phyloP scores from a whole-genome alignment of 2,113 vertebrate species.

The Mola mola region DNA sequence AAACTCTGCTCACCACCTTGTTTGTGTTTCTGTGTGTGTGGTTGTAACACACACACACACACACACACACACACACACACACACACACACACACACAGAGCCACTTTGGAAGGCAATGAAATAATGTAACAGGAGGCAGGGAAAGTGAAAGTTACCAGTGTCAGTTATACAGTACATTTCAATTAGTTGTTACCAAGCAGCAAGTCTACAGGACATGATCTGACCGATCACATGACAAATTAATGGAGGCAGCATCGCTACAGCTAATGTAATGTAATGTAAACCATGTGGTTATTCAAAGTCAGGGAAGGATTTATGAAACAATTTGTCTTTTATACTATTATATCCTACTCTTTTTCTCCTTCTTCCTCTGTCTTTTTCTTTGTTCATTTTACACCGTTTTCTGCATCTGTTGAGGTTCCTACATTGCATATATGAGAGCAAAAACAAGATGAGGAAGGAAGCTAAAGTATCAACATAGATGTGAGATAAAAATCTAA shows the following conservation, averaged over 20 bases:
- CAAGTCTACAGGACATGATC: slow-evolving; percentile 35
- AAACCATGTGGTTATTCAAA: slow-evolving; percentile 2
- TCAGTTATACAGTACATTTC: slow-evolving; percentile 65
- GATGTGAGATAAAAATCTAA: slow-evolving; percentile 46
- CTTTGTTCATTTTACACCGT: background rate
- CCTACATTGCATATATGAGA: background rate
- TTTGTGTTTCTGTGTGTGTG: no score
- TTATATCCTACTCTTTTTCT: background rate
- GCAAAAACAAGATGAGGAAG: slow-evolving; percentile 30
- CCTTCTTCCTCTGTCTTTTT: background rate
- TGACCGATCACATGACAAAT: slow-evolving; percentile 54
- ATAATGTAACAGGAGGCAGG: slow-evolving; percentile 65
- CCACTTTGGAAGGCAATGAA: slow-evolving; percentile 35
- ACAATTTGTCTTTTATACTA: no score
- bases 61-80: slow-evolving; percentile 14
- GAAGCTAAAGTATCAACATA: slow-evolving; percentile 31
- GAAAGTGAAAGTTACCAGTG: slow-evolving; percentile 64
- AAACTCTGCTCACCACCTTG: slow-evolving; percentile 31
- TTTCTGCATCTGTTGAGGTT: background rate
- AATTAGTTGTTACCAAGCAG: slow-evolving; percentile 47
- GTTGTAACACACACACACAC: no score
- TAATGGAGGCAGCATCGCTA: slow-evolving; percentile 26
- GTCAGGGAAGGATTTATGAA: no score
- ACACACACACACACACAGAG: slow-evolving; percentile 18
- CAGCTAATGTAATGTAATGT: background rate